Base-by-base conservation (phyloP, 1,140 invertebrate genomes). In the Aphaenogaster ashmeadi region DNA sequence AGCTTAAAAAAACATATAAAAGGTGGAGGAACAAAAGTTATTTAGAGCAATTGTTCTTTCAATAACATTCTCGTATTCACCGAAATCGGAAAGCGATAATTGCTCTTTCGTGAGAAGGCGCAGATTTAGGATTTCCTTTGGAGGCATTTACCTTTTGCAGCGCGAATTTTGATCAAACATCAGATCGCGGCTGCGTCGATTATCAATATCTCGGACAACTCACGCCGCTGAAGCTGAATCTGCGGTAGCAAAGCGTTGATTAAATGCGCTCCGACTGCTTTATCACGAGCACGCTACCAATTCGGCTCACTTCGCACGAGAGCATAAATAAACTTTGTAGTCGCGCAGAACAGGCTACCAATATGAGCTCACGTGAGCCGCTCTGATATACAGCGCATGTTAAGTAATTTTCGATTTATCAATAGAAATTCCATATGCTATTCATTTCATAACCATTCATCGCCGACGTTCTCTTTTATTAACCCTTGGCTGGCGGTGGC, bases 311-410 rank as follows among this genome's bases (percentile, higher is more conserved):
- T 71, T 81, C 21, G 62, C 78, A 50, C 33, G 64, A 54, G n/a
- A 47, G 36, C 78, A 69, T 81, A 71, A 71, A 81, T 69, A 71
- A 71, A 81, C 66, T 71, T 56, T 81, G 79, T 44, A 71, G 50
- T 80, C 33, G 62, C 33, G 58, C n/a, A 21, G 15, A 81, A 81
- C n/a, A n/a, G 54, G 62, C 44, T 41, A 33, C 58, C 41, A 47
- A 47, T 69, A 69, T 47, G 41, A 69, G 66, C 41, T 69, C 66
- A 69, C 18, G 15, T 64, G 21, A 47, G 15, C 41, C 38, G 54
- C 0, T 77, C 0, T 15, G 52, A 44, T 60, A 1, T 13, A 7
- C 5, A 44, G 36, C 11, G 72, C 8, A 27, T 18, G 27, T 36
- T 47, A 33, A 79, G 18, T 66, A 79, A 79, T 71, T 83, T 75